Base-by-base conservation (phyloP, 2,113 vertebrate species). In the Carlito syrichta region DNA sequence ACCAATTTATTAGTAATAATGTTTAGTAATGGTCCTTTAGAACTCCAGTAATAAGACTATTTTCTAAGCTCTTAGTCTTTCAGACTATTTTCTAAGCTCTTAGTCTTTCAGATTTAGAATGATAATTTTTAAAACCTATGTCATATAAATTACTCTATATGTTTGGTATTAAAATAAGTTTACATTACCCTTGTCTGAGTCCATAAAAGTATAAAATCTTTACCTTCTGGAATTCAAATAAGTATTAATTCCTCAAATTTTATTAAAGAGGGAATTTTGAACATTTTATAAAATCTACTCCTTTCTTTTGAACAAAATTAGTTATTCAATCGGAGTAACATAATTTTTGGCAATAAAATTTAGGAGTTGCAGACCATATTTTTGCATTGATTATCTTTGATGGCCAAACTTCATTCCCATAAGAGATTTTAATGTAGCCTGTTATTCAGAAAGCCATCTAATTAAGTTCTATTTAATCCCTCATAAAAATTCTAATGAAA, bases 381-480 rank as follows among this genome's bases (percentile, higher is more conserved):
- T 3, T 89, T 77, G 63, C 54, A 77, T 38, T 79, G 48, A 79
- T 77, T 95, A 48, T 25, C 85, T 97, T 90, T 89, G 56, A 74
- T 95, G 63, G 17, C 62, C 73, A 95, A 94, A 91, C 30, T 91
- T 32, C 3, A 20, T 97, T 96, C 35, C 92, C 63, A 78, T 1
- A 9, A 86, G 50, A 93, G 81, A 68, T 93, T 78, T 22, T 94
- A 92, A 96, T 93, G 81, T 86, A 96, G 79, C 74, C n/a, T 96
- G 35, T 87, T 97, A 98, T 97, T 97, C 91, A 98, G 96, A 86
- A 98, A 93, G 40, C 86, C 95, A 81, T 94, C 38, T 97, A 93
- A 96, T 91, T 97, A 95, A 96, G 95, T 97, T 60, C 35, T n/a
- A 97, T 98, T 98, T 96, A 97, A 50, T 92, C 50, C 38, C 23